A percentile compares a stretch with the other conserved stretches of the same genome.
These are phyloP conservation scores for Rhagium mordax DNA, from an alignment of 2,888 invertebrate species.

Conservation along the genomic window DNA sequence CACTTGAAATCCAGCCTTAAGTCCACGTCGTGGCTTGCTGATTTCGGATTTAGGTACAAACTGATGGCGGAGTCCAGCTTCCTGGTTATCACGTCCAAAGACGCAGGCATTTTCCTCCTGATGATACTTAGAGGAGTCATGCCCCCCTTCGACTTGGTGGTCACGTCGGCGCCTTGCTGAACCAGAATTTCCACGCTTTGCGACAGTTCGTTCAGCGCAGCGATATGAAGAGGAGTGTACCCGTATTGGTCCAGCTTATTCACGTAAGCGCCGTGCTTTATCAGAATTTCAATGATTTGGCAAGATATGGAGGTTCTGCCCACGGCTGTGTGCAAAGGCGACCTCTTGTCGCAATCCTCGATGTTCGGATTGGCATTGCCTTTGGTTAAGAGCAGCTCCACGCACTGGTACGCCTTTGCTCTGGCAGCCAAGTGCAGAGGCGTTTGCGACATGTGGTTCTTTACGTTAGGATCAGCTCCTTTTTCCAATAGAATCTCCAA, in stretches of 20 bases:
- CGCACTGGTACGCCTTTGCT: conserved; percentile 84
- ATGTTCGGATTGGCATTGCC: conserved; percentile 84
- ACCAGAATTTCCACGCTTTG: conserved; percentile 89
- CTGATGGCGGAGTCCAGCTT: conserved; percentile 87
- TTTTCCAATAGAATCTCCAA: conserved; percentile 81
- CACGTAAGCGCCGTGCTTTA: conserved; percentile 86
- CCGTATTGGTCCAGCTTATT: conserved; percentile 90
- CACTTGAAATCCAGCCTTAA: conserved; percentile 87
- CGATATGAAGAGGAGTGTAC: conserved; percentile 88
- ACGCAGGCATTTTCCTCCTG: conserved; percentile 88
- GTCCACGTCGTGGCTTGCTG: conserved; percentile 85
- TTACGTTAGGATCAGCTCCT: conserved; percentile 82
- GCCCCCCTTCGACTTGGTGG: conserved; percentile 90
- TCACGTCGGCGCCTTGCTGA: conserved; percentile 89
- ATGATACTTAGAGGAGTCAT: conserved; percentile 89
- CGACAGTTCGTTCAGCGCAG: conserved; percentile 87
- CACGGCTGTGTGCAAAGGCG: conserved; percentile 87
- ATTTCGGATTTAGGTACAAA: conserved; percentile 82
- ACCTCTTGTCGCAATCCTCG: conserved; percentile 85
- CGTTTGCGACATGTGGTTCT: conserved; percentile 86
- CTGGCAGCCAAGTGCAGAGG: conserved; percentile 88
- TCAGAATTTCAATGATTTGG: conserved; percentile 84
- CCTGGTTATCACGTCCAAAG: conserved; percentile 85
- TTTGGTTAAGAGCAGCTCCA: conserved; percentile 77
- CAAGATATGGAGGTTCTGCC: conserved; percentile 86